These are phyloP conservation scores for Ptychobarbus kaznakovi DNA, from an alignment of 2,797 vertebrate species.

Conservation along the genomic window DNA sequence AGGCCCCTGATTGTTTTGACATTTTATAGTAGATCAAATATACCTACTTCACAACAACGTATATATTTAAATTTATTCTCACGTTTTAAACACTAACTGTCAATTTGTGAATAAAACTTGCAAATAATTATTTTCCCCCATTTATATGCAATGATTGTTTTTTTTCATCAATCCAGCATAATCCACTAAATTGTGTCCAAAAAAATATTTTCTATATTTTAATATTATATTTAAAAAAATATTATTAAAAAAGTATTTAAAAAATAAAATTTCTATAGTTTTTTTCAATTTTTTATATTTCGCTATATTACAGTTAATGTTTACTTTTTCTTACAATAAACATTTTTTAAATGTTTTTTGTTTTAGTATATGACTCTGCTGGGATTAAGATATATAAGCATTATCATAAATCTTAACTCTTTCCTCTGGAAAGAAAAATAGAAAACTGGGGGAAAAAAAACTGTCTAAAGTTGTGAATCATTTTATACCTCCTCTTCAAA, in stretches of 20 bases:
- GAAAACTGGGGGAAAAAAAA: not conserved
- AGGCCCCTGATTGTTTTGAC: not conserved
- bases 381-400: not conserved
- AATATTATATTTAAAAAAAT: not conserved
- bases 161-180: not conserved
- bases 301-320: not conserved
- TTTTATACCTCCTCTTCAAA: not conserved
- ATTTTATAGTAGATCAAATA: not conserved
- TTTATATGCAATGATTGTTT: not conserved
- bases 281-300: not conserved
- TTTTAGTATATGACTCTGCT: not conserved
- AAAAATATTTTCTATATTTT: not conserved
- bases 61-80: too few species aligned
- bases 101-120: not conserved
- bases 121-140: not conserved
- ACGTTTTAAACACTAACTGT: not conserved
- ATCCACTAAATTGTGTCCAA: not conserved
- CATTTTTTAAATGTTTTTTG: not conserved
- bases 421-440: not conserved
- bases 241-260: not conserved
- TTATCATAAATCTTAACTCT: not conserved
- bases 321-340: not conserved
- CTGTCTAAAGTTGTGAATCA: not conserved
- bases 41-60: not conserved
- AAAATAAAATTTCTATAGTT: not conserved